Conservation (phyloP, 2,888 invertebrate genomes). For the Auanema sp. region DNA sequence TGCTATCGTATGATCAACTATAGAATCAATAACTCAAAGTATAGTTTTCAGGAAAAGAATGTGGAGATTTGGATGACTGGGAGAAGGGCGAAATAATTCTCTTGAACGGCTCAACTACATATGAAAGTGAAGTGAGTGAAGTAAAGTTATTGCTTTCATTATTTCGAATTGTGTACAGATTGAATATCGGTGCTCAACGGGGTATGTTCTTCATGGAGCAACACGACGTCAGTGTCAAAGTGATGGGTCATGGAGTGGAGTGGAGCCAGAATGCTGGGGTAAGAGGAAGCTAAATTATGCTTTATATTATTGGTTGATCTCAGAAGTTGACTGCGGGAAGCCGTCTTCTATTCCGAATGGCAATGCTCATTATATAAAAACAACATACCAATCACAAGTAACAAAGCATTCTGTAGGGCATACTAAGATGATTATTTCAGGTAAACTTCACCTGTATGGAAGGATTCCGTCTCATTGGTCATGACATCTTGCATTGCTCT, state of each 20-base stretch:
- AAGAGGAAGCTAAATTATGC: too few relatives aligned
- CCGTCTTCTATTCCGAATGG: conserved; percentile 48
- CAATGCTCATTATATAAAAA: conserved; percentile 28
- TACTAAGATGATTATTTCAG: not conserved
- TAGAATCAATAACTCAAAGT: not conserved
- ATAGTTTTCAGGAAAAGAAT: conserved; percentile 27
- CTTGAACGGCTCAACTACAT: conserved; percentile 33
- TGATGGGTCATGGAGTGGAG: conserved; percentile 44
- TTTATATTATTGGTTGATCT: too few relatives aligned
- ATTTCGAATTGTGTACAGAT: conserved; percentile 22
- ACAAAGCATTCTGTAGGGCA: not conserved
- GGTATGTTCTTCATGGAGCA: conserved; percentile 29
- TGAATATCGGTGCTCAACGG: conserved; percentile 47
- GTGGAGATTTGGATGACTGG: conserved; percentile 28
- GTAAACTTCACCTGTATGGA: conserved; percentile 48
- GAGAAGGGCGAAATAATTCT: conserved; percentile 29
- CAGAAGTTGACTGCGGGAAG: conserved; percentile 46
- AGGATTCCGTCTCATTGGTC: conserved; percentile 51
- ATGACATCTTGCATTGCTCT: conserved; percentile 41
- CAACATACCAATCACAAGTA: conserved; percentile 37
- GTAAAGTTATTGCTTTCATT: not conserved
- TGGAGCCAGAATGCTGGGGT: conserved; percentile 38
- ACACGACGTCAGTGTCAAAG: conserved; percentile 38
- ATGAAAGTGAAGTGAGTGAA: conserved; percentile 23
- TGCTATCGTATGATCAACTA: conserved; percentile 35